Base-by-base conservation (phyloP, 1,140 invertebrate genomes). In the Lithobius niger region DNA sequence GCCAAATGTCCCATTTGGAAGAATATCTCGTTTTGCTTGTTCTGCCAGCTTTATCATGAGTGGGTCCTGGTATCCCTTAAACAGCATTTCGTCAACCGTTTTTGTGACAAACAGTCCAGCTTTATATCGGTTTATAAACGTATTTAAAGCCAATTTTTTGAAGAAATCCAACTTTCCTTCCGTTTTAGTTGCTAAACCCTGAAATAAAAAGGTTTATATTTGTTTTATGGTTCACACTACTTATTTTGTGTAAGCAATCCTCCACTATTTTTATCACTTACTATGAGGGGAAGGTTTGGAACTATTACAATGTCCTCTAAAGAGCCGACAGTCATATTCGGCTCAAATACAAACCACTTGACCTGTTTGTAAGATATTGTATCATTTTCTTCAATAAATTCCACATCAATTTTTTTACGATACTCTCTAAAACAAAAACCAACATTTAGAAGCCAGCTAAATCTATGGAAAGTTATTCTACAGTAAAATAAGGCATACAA, bases 1-100 rank as follows among this genome's bases (percentile, higher is more conserved):
- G 6, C 44, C 44, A 47, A 47, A 47, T 47, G 19, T 47, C 22
- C 44, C 44, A 21, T 47, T 47, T 10, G 44, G 44, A 10, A 47
- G 6, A 47, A 47, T 6, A 15, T 47, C 19, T 4, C 6, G 13
- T 4, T 19, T 19, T 10, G 19, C 10, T 10, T 10, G 44, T 10
- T 47, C 4, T 10, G 6, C 6, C 4, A 47, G 22, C 10, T 18
- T 18, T 6, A 10, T 19, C 6, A 47, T 19, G 15, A 47, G 6
- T 10, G 13, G 6, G 22, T 10, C 44, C 19, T 47, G 6, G 44
- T 47, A 47, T 6, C 44, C 44, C 22, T 47, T 47, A 47, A 18
- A 47, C 6, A 47, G 22, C 6, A 47, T 18, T 22, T 47, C 44
- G 10, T 47, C 44, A 6, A 47, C 19, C 19, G 44, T 47, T 19